Evolutionary conservation across 1,140 invertebrate genomes (phyloP).

Genomic region (Euura saliciscinereae): DNA sequence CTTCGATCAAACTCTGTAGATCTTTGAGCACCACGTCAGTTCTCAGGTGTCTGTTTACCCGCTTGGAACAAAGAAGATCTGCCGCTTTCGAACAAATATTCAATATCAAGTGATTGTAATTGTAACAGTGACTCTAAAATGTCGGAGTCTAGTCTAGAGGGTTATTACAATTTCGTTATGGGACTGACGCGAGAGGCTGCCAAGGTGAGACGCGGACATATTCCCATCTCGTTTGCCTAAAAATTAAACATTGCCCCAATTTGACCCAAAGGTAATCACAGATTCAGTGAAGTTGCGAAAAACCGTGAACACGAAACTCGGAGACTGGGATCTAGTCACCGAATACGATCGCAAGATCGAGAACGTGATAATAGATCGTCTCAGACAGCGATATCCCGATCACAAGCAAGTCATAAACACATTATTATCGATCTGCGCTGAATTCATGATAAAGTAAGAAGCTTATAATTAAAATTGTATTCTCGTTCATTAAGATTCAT

Average conservation of each 20-base stretch:
- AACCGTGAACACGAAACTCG: conserved; percentile 51
- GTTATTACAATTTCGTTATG: conserved; percentile 38
- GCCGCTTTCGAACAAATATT: background rate
- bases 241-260: background rate
- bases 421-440: background rate
- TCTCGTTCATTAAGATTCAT: conserved; percentile 70
- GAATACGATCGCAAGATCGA: conserved; percentile 82
- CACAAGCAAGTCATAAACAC: conserved; percentile 69
- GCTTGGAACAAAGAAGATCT: background rate
- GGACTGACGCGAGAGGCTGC: conserved; percentile 38
- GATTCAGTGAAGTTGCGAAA: conserved; percentile 44
- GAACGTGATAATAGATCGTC: conserved; percentile 69
- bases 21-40: background rate
- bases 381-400: conserved; percentile 70
- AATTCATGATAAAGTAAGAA: too few relatives aligned
- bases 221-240: background rate
- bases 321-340: conserved; percentile 80
- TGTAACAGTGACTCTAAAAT: too few relatives aligned
- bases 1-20: background rate
- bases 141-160: conserved; percentile 18
- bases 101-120: too few relatives aligned
- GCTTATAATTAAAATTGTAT: background rate
- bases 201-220: conserved; percentile 26
- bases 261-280: conserved; percentile 37
- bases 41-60: background rate